These are phyloP conservation scores for Megalurothrips usitatus DNA, from an alignment of 2,888 invertebrate species.

Conservation along the genomic window DNA sequence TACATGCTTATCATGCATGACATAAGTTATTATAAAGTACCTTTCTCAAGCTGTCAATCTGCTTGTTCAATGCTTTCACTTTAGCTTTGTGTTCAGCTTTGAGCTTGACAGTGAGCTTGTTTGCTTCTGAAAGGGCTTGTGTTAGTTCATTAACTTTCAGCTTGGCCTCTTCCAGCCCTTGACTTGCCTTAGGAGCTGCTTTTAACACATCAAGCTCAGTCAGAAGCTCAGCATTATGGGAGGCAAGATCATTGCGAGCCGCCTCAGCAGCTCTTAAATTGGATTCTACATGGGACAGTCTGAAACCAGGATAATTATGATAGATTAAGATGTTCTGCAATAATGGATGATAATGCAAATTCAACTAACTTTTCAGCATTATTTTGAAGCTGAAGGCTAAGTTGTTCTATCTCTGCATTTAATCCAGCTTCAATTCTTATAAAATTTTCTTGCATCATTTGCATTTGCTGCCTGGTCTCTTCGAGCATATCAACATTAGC, in stretches of 20 bases:
- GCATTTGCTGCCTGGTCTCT: slow-evolving; percentile 75
- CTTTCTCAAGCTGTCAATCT: slow-evolving; percentile 49
- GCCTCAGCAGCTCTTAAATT: slow-evolving; percentile 40
- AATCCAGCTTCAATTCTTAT: slow-evolving; percentile 64
- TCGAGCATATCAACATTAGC: slow-evolving; percentile 64
- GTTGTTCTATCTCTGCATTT: slow-evolving; percentile 53
- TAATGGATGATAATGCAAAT: background rate
- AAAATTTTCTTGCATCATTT: slow-evolving; percentile 74
- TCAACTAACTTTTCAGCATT: background rate
- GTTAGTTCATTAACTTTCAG: slow-evolving; percentile 50
- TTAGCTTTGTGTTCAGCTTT: slow-evolving; percentile 68
- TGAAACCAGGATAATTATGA: slow-evolving; percentile 24
- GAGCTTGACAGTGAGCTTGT: slow-evolving; percentile 71
- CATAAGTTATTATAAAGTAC: slow-evolving; percentile 38
- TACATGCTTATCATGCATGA: slow-evolving; percentile 27
- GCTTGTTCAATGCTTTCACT: slow-evolving; percentile 70
- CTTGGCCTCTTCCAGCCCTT: slow-evolving; percentile 50
- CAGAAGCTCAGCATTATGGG: slow-evolving; percentile 42
- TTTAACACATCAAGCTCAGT: slow-evolving; percentile 47
- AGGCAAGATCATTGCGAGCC: slow-evolving; percentile 42
- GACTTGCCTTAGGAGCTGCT: slow-evolving; percentile 52
- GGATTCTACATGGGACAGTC: slow-evolving; percentile 40
- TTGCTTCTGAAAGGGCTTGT: slow-evolving; percentile 67
- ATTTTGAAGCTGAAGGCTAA: background rate
- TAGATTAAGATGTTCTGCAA: background rate